A percentile compares a stretch with the other conserved stretches of the same genome.
Evolutionary conservation across 2,113 vertebrate species (phyloP).

Genomic region (Shinisaurus crocodilurus): DNA sequence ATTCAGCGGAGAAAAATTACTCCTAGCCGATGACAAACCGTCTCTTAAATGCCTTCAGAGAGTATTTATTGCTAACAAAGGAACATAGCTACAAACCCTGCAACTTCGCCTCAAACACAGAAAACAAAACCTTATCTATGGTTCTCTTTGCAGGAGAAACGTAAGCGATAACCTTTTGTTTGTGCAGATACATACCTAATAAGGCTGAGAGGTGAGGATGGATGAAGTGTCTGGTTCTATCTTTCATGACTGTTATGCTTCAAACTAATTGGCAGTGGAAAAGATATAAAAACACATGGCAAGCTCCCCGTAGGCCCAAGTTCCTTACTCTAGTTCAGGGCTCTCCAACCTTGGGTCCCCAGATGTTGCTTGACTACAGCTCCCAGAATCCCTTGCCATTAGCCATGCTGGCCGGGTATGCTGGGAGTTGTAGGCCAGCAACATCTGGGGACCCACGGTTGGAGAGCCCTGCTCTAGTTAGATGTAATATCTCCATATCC

Average conservation of each 20-base stretch:
- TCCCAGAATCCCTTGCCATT: too few relatives aligned
- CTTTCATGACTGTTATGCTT: constrained; percentile 40
- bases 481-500: not conserved
- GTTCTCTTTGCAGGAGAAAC: constrained; percentile 62
- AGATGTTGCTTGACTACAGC: too few relatives aligned
- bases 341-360: too few relatives aligned
- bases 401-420: too few relatives aligned
- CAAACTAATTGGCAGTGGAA: not conserved
- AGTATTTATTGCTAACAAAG: constrained; percentile 73
- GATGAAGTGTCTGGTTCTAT: constrained; percentile 61
- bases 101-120: constrained; percentile 57
- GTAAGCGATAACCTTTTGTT: constrained; percentile 70
- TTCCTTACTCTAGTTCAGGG: not conserved
- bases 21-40: constrained; percentile 63
- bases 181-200: constrained; percentile 68
- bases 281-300: not conserved
- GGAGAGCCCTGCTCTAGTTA: too few relatives aligned
- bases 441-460: too few relatives aligned
- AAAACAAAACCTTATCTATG: constrained; percentile 58
- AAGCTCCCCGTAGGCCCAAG: not conserved
- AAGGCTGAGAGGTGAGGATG: constrained; percentile 52
- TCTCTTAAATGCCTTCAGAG: constrained; percentile 55
- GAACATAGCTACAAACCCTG: constrained; percentile 59
- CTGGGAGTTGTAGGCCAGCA: too few relatives aligned
- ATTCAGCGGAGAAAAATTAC: constrained; percentile 65